A percentile compares a stretch with the other conserved stretches of the same genome.
phyloP scores from a whole-genome alignment of 2,113 vertebrate species.

The Odobenus rosmarus region DNA sequence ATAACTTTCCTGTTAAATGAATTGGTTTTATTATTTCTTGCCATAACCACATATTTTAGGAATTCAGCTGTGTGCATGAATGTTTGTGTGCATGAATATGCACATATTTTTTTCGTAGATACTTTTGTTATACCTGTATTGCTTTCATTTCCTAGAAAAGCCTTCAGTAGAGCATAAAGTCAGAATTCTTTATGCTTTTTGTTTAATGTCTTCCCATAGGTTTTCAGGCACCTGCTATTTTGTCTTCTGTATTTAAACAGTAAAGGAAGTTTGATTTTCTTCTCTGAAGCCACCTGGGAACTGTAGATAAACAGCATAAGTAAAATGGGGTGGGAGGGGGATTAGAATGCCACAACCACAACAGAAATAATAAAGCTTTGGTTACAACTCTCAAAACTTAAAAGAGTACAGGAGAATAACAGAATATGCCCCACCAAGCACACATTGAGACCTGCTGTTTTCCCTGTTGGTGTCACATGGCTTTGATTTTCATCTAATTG shows the following conservation, averaged over 20 bases:
- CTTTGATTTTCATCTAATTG: constrained; percentile 85
- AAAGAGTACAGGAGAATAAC: constrained; percentile 40
- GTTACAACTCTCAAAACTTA: constrained; percentile 14
- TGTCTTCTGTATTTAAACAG: constrained; percentile 71
- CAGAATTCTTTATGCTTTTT: constrained; percentile 69
- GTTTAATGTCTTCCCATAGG: constrained; percentile 77
- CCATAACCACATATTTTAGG: constrained; percentile 46
- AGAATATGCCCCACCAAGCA: constrained; percentile 69
- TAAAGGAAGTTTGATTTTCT: constrained; percentile 69
- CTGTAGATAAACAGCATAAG: constrained; percentile 55
- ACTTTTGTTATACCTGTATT: constrained; percentile 40
- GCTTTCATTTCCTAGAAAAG: constrained; percentile 74
- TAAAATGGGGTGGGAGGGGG: neutral
- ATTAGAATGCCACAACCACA: neutral
- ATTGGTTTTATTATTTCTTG: constrained; percentile 66
- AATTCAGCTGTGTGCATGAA: neutral
- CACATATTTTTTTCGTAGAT: constrained; percentile 57
- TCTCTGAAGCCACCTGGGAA: constrained; percentile 71
- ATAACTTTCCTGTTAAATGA: constrained; percentile 69
- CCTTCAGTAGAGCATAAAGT: constrained; percentile 56
- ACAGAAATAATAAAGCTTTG: constrained; percentile 35
- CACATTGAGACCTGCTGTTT: constrained; percentile 78
- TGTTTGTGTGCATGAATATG: neutral
- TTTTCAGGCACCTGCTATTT: constrained; percentile 79
- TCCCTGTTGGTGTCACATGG: constrained; percentile 81